Percentiles rank a stretch among this genome's conserved stretches.
These are phyloP conservation scores for Meteorus colon DNA, from an alignment of 2,888 invertebrate species.

Conservation along the genomic window DNA sequence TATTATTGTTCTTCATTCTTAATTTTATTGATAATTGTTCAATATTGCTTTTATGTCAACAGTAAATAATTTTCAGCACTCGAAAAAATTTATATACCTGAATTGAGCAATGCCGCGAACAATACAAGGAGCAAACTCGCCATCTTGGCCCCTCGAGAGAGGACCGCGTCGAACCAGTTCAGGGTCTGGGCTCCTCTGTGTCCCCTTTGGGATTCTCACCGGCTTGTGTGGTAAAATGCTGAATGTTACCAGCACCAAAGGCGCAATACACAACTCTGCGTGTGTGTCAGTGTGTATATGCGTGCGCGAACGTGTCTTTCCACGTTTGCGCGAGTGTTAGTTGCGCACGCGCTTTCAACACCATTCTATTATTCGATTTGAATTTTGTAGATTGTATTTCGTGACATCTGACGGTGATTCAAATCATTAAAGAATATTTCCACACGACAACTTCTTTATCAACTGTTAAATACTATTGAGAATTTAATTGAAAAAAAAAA, in stretches of 20 bases:
- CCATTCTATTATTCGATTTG: background rate
- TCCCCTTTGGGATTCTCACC: conserved; percentile 40
- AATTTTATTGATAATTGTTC: too few relatives aligned
- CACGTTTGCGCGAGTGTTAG: background rate
- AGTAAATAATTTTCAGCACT: conserved; percentile 13
- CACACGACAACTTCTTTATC: background rate
- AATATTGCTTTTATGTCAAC: too few relatives aligned
- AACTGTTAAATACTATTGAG: background rate
- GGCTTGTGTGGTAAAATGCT: conserved; percentile 36
- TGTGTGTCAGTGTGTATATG: background rate
- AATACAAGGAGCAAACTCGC: conserved; percentile 63
- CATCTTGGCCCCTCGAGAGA: conserved; percentile 63
- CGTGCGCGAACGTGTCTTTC: too few relatives aligned
- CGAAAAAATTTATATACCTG: conserved; percentile 43
- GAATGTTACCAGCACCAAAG: conserved; percentile 28
- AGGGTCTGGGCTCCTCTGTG: conserved; percentile 53
- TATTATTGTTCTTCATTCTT: background rate
- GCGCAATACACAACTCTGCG: background rate
- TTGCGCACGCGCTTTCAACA: background rate
- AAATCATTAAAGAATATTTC: background rate
- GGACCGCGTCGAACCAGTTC: conserved; percentile 57
- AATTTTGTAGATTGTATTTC: background rate
- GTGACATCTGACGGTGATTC: background rate
- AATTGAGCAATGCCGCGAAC: conserved; percentile 57
- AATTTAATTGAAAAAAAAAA: too few relatives aligned